Percentiles rank a stretch among this genome's conserved stretches.
Evolutionary conservation across 2,888 invertebrate genomes (phyloP).

Genomic region (Noctua janthina): DNA sequence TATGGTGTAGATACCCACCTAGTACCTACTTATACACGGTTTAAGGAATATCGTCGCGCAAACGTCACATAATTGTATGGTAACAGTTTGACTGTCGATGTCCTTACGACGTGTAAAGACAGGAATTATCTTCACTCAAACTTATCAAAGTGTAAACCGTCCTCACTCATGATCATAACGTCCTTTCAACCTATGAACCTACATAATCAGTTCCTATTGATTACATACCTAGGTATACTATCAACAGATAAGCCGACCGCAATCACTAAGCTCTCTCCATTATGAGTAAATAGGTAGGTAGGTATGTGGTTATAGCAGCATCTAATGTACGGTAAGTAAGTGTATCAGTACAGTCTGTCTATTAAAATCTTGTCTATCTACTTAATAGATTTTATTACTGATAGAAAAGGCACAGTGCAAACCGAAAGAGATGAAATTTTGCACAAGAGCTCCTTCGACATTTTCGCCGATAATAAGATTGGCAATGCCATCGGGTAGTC

Average conservation of each 20-base stretch:
- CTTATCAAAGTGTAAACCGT: slow-evolving; percentile 25
- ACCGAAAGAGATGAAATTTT: neutral
- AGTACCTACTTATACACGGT: too few species aligned
- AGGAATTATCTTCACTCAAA: slow-evolving; percentile 1
- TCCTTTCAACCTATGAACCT: neutral
- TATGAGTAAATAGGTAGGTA: neutral
- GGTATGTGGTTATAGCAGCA: neutral
- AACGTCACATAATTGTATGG: neutral
- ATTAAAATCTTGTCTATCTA: neutral
- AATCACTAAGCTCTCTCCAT: slow-evolving; percentile 26
- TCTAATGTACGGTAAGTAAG: neutral
- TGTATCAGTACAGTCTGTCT: too few species aligned
- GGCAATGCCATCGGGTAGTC: neutral
- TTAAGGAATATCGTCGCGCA: neutral
- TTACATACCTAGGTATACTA: neutral
- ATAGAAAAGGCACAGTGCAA: neutral
- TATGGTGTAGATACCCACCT: neutral
- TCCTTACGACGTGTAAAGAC: neutral
- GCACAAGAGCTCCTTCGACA: neutral
- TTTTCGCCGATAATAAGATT: neutral
- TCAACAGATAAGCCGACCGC: slow-evolving; percentile 8
- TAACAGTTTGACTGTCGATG: neutral
- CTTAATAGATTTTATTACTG: neutral
- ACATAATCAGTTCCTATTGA: neutral
- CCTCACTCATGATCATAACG: slow-evolving; percentile 21